These are phyloP conservation scores for Fundulus diaphanus DNA, from an alignment of 2,797 vertebrate species.

Conservation along the genomic window DNA sequence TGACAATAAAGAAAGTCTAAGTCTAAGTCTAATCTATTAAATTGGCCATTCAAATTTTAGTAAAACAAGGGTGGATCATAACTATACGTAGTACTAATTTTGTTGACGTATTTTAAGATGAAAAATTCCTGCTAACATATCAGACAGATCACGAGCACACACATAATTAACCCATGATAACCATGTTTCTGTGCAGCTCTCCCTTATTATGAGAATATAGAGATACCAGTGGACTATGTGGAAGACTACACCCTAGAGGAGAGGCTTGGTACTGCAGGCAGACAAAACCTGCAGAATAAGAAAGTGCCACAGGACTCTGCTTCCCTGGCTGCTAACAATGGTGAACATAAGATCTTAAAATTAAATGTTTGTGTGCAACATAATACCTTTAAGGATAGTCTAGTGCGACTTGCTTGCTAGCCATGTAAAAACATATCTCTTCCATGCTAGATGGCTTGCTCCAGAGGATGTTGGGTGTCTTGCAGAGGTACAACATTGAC, in stretches of 20 bases:
- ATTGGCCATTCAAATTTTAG: neutral
- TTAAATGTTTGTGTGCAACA: neutral
- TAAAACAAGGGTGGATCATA: too few species aligned
- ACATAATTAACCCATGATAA: neutral
- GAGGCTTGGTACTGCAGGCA: slow-evolving; percentile 53
- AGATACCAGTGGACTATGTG: slow-evolving; percentile 79
- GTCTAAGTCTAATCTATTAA: neutral
- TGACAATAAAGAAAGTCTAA: too few species aligned
- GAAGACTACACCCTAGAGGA: slow-evolving; percentile 79
- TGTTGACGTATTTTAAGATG: neutral
- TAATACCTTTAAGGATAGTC: neutral
- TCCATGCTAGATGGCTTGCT: slow-evolving; percentile 77
- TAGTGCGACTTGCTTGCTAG: neutral
- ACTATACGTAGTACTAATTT: neutral
- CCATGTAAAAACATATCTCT: neutral
- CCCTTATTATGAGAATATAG: slow-evolving; percentile 80
- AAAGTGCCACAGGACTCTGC: slow-evolving; percentile 71
- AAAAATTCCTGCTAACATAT: neutral
- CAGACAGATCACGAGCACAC: too few species aligned
- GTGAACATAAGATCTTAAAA: slow-evolving; percentile 53
- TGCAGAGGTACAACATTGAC: slow-evolving; percentile 85
- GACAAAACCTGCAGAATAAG: slow-evolving; percentile 58
- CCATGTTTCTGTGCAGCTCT: slow-evolving; percentile 48
- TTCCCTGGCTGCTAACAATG: slow-evolving; percentile 63
- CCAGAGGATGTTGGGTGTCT: slow-evolving; percentile 83